Evolutionary conservation across 2,888 invertebrate genomes (phyloP).

Genomic region (Diplolepis rosae): DNA sequence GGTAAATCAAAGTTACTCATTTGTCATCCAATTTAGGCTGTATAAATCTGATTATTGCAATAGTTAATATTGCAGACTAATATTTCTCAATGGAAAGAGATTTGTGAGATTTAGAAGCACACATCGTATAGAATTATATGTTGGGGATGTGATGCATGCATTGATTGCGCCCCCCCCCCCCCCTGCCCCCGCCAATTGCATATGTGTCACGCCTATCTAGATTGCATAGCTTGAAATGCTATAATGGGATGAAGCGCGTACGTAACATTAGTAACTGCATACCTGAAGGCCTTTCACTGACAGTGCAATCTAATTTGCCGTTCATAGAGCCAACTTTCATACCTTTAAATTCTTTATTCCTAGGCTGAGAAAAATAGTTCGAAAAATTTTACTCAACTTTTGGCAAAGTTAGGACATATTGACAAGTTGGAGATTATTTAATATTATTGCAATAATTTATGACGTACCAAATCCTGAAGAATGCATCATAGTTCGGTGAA

Average conservation of each 20-base stretch:
- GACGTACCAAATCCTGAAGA: no score
- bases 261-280: slow-evolving; percentile 28
- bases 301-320: slow-evolving; percentile 13
- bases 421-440: no score
- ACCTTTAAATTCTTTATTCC: neutral
- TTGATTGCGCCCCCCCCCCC: neutral
- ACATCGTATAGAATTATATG: slow-evolving; percentile 7
- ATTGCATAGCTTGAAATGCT: slow-evolving; percentile 24
- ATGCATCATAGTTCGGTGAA: no score
- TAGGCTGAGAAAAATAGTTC: no score
- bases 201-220: slow-evolving; percentile 30
- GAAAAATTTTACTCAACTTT: no score
- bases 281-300: slow-evolving; percentile 17
- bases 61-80: slow-evolving; percentile 13
- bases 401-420: no score
- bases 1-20: slow-evolving; percentile 47
- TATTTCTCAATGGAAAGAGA: slow-evolving; percentile 4
- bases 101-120: neutral
- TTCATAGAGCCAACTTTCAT: neutral
- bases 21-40: slow-evolving; percentile 2
- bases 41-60: slow-evolving; percentile 8
- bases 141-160: slow-evolving; percentile 24
- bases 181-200: neutral
- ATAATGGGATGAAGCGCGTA: slow-evolving; percentile 29
- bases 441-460: no score